A percentile compares a stretch with the other conserved stretches of the same genome.
phyloP scores from a whole-genome alignment of 2,113 vertebrate genomes.

The Motacilla tschutschensis region DNA sequence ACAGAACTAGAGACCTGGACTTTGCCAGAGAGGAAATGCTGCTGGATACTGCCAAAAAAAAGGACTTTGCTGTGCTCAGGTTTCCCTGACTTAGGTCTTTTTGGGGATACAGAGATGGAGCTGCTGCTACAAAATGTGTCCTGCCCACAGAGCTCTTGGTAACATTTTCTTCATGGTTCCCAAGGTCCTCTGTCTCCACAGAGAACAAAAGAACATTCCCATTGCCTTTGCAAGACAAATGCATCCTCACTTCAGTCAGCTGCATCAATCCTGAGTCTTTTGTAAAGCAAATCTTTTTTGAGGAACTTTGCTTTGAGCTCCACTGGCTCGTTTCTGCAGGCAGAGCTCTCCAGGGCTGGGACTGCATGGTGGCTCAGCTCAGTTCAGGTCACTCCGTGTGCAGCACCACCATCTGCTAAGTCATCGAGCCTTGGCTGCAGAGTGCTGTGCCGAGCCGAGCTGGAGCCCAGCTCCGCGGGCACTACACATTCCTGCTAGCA shows the following conservation, averaged over 20 bases:
- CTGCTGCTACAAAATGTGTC: neutral
- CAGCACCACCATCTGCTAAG: slow-evolving; percentile 36
- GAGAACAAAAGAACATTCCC: neutral
- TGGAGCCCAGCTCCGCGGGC: neutral
- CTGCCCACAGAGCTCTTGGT: neutral
- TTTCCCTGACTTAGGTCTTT: neutral
- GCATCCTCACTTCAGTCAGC: neutral
- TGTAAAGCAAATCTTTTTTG: neutral
- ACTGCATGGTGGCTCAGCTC: neutral
- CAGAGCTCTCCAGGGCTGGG: neutral
- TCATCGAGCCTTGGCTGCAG: neutral
- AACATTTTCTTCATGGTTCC: neutral
- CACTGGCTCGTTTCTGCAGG: neutral
- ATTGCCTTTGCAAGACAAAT: neutral
- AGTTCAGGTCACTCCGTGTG: neutral
- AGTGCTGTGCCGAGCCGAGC: neutral
- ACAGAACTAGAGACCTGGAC: neutral
- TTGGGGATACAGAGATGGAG: neutral
- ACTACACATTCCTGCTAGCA: neutral
- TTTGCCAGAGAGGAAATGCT: neutral
- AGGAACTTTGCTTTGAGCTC: neutral
- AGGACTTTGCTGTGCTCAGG: neutral
- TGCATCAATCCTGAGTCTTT: neutral
- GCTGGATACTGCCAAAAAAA: neutral
- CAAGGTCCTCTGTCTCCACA: neutral